Conservation (phyloP, 1,140 invertebrate species). For the Drosophila funebris region DNA sequence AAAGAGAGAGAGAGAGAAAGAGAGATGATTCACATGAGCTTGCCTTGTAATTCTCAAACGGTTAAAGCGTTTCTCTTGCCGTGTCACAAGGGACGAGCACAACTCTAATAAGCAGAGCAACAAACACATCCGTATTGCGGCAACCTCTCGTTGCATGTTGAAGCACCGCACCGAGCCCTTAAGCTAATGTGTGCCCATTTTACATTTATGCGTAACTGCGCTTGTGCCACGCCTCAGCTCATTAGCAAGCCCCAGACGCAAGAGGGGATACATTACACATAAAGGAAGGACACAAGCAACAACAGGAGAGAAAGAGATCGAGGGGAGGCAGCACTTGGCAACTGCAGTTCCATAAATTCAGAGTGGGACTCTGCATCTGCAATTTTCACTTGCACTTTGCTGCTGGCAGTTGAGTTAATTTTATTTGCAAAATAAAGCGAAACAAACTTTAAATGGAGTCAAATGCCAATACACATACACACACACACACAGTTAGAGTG, state of each 20-base stretch:
- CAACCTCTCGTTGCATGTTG: neutral
- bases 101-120: slow-evolving; percentile 10
- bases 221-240: slow-evolving; percentile 57
- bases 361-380: slow-evolving; percentile 38
- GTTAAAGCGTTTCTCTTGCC: slow-evolving; percentile 5
- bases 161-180: slow-evolving; percentile 32
- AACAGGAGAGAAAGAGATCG: no score
- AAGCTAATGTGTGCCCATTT: slow-evolving; percentile 76
- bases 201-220: slow-evolving; percentile 68
- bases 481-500: slow-evolving; percentile 4
- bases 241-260: slow-evolving; percentile 59
- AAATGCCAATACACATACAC: slow-evolving; percentile 72
- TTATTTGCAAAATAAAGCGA: slow-evolving; percentile 82
- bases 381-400: slow-evolving; percentile 76
- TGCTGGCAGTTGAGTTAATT: slow-evolving; percentile 70
- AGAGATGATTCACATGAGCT: neutral
- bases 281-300: slow-evolving; percentile 14
- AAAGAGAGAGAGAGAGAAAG: neutral
- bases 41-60: neutral
- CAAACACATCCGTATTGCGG: neutral
- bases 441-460: slow-evolving; percentile 81
- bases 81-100: no score
- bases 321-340: slow-evolving; percentile 50
- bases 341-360: slow-evolving; percentile 46
- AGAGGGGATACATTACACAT: neutral